Evolutionary conservation across 2,888 invertebrate species (phyloP), one percentile per base, ranked within the genome.

Genomic region (Merodon equestris): DNA sequence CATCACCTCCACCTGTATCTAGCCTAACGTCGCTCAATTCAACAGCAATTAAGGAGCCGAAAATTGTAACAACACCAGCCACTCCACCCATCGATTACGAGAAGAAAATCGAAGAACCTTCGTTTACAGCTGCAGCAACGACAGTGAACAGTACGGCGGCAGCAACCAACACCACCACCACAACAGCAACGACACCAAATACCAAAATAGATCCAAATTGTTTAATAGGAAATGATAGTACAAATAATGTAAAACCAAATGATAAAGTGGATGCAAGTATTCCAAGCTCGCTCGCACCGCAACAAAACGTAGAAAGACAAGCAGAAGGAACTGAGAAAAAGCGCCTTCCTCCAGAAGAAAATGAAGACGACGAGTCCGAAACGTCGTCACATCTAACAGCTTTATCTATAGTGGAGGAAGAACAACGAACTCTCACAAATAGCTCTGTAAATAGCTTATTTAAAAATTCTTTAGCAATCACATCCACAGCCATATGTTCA

Each of bases 1-100:
- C 87, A 4, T 83, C 84, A 63, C 82, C 85, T 72, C 86, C 88
- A 51, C 86, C 88, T 42, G 85, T 87, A 9, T 87, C 87, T 14
- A 61, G 71, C n/a, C 66, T 76, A 76, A 4, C 27, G 7, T 27
- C 27, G 27, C 7, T 27, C 2, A 27, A 27, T 61, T 50, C 73
- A 27, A 19, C 64, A 44, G 18, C 44, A 44, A 54, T 40, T 34
- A 48, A 50, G 17, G 74, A 79, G 42, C 79, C 74, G 13, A 74
- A 34, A 74, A 79, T 79, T 27, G 60, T 70, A n/a, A 79, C 79
- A 48, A 79, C 79, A 56, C 79, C 79, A 40, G 74, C 79, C 36
- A 79, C 79, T 3, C 79, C 79, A 64, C 79, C 79, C 9, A 63
- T 74, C 17, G 54, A 57, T 17, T 73, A 53, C 18, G 79, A 42